Evolutionary conservation across 1,140 invertebrate species (phyloP), one percentile per base, ranked within the genome.

Genomic region (Microplitis demolitor): DNA sequence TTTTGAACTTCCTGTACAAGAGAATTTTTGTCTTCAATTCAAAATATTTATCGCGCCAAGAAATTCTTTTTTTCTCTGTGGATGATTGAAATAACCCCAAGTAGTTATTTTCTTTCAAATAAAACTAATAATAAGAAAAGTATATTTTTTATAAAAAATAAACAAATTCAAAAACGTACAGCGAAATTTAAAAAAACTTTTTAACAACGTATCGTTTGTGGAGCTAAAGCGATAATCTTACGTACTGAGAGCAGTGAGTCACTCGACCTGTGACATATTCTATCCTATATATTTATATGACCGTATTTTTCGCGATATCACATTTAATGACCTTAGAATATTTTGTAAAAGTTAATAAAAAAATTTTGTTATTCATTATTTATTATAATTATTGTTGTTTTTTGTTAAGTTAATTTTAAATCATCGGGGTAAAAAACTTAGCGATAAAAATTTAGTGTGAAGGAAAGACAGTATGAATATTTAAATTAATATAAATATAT

Each of bases 301-400:
- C 2, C 24, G 34, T 58, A 66, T 53, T 24, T 16, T 24, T 39
- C 13, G 14, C 13, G 69, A 51, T 71, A 64, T 71, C 69, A 4
- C 61, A 64, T 37, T n/a, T 62, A 64, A 63, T 71, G 69, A 71
- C 69, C 61, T 71, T 71, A 71, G 50, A 61, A 61, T 66, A 56
- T 37, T 54, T 31, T 45, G 37, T 39, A 14, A 16, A 13, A 3
- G 14, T 4, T 37, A 4, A 33, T 13, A 34, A 61, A 13, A 3
- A 2, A 34, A 9, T 8, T 24, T 68, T n/a, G 58, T 68, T 35
- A 34, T 53, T 68, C n/a, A 24, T 24, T 13, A 24, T 14, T 56
- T 56, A 24, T 56, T 24, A 56, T 56, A 24, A 56, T 16, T 56
- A 24, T 16, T 45, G 39, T 45, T 45, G 39, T 45, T 45, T 6